Evolutionary conservation across 2,888 invertebrate species (phyloP).

Genomic region (Pollenia amentaria): DNA sequence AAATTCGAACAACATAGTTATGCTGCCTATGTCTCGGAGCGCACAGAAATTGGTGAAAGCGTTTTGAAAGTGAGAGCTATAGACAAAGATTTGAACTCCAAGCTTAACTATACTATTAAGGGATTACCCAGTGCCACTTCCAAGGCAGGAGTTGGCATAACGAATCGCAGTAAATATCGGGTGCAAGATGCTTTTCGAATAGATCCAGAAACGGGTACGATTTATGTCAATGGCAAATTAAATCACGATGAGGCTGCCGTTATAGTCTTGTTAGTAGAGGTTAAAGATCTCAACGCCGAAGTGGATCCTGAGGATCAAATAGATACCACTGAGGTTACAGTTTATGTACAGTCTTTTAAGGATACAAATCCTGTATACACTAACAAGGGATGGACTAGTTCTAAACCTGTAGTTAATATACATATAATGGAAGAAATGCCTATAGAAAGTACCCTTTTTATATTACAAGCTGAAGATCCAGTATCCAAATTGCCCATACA

Average conservation of each 20-base stretch:
- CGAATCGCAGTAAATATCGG: slow-evolving; percentile 86
- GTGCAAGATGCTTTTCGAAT: slow-evolving; percentile 89
- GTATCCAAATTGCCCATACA: slow-evolving; percentile 87
- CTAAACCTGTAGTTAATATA: slow-evolving; percentile 88
- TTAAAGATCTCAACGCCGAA: slow-evolving; percentile 89
- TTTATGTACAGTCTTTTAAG: slow-evolving; percentile 91
- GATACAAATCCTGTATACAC: slow-evolving; percentile 91
- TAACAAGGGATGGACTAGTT: slow-evolving; percentile 89
- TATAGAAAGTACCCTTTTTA: slow-evolving; percentile 89
- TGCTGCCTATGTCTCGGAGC: slow-evolving; percentile 90
- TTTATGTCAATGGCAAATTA: slow-evolving; percentile 88
- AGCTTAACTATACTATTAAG: slow-evolving; percentile 89
- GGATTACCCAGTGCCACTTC: slow-evolving; percentile 90
- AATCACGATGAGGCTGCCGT: slow-evolving; percentile 91
- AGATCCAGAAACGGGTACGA: slow-evolving; percentile 89
- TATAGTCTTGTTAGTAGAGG: slow-evolving; percentile 90
- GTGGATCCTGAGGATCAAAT: slow-evolving; percentile 88
- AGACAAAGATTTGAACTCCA: slow-evolving; percentile 89
- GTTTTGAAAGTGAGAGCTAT: slow-evolving; percentile 88
- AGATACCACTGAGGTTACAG: slow-evolving; percentile 89
- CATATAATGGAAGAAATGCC: slow-evolving; percentile 91
- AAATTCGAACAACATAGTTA: slow-evolving; percentile 88
- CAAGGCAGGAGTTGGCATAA: slow-evolving; percentile 90
- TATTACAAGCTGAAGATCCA: slow-evolving; percentile 90
- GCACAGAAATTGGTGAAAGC: slow-evolving; percentile 87